Evolutionary conservation across 2,888 invertebrate genomes (phyloP), one percentile per base, ranked within the genome.

Genomic region (Ptychoptera contaminata): DNA sequence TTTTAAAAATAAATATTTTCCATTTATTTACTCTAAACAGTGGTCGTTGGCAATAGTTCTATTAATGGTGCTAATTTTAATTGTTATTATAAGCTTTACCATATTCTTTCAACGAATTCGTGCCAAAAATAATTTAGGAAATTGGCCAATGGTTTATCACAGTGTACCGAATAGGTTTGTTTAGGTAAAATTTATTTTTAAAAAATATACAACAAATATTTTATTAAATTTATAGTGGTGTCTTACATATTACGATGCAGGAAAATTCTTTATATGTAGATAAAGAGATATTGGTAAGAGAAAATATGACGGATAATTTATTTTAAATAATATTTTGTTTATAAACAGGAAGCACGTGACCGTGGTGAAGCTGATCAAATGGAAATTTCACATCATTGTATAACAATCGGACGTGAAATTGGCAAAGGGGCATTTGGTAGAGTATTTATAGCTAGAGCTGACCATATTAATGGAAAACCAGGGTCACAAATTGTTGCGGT

Each of bases 371-470:
- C 58, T 0, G 63, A 63, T 35, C 53, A 55, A 11, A 61, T 59
- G 23, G 64, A 63, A 52, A 53, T 63, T 11, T 56, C 63, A 0
- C 60, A 58, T 31, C 52, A 52, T n/a, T 56, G 58, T 8, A 49
- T 63, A 7, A 54, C 49, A 7, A 54, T 63, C 39, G 73, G 54
- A 49, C 64, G 16, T 54, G 71, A 51, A 55, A 73, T 83, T 51
- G 85, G 83, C 1, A 76, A 75, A 51, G 85, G 85, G 0, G 82
- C 82, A 8, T 86, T 85, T 58, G 85, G 85, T 0, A 68, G 72
- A 38, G 85, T 85, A 0, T 80, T 75, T 55, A 70, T 74, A 15
- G 83, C 81, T 0, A 70, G 70, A 1, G 70, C 80, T 6, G 70
- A 73, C 45, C 68, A 68, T 40, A 56, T 72, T 23, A 55, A 58